Evolutionary conservation across 2,888 invertebrate genomes (phyloP), one percentile per base, ranked within the genome.

Genomic region (Drosophila putrida): DNA sequence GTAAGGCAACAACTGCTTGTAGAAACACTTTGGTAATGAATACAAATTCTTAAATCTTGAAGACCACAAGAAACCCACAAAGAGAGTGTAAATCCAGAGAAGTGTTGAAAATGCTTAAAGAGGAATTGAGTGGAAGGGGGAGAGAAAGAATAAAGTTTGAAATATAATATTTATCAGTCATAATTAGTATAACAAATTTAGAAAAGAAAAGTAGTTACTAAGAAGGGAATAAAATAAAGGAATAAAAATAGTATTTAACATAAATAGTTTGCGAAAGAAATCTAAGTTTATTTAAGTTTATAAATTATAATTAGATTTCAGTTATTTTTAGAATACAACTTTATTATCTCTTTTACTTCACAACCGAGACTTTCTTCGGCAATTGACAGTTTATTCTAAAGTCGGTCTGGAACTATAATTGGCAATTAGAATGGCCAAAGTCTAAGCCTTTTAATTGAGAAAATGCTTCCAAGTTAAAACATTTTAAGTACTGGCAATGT

Each of bases 11-110:
- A 13, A 9, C 51, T 43, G 9, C 20, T 36, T 20, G 20, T 31
- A 4, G 38, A 74, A 71, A 59, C 49, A 57, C 62, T 68, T 49
- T 71, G 58, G 74, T 80, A 82, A 83, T 83, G 80, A 82, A 82
- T 78, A 82, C 82, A 75, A 82, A 83, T 80, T 55, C 51, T 43
- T 38, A 38, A 55, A 51, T 53, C 43, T 27, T 39, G 8, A 15
- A 27, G 38, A 51, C 46, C 57, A 15, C 46, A 57, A 28, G 20
- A 36, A 35, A 57, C 25, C n/a, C 13, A 4, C 11, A n/a, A 36
- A 15, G 20, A 25, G n/a, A n/a, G n/a, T n/a, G n/a, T n/a, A n/a
- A n/a, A n/a, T n/a, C n/a, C n/a, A n/a, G n/a, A n/a, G 11, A 13
- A 13, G 6, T 20, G 10, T 41, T 20, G 10, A 10, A 20, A 20